Evolutionary conservation across 1,140 invertebrate genomes (phyloP).

Genomic region (Coptotermes formosanus): DNA sequence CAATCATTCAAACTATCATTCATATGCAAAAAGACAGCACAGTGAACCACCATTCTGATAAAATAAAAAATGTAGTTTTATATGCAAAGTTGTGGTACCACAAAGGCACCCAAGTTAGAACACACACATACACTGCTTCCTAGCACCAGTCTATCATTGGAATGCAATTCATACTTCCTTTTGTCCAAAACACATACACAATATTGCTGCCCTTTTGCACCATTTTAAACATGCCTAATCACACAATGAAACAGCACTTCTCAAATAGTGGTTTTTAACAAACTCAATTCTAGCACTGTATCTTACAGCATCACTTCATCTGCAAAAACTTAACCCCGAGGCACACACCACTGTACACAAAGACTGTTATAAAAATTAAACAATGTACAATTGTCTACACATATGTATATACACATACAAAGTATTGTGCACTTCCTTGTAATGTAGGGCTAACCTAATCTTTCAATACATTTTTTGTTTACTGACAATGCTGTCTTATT

Average conservation of each 20-base stretch:
- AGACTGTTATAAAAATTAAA: conserved; percentile 23
- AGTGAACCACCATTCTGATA: neutral
- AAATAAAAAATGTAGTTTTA: conserved; percentile 18
- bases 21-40: conserved; percentile 26
- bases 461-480: neutral
- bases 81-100: neutral
- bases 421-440: conserved; percentile 3
- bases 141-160: conserved; percentile 28
- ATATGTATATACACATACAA: conserved; percentile 14
- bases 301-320: neutral
- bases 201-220: conserved; percentile 27
- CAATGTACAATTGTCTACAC: conserved; percentile 22
- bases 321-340: conserved; percentile 24
- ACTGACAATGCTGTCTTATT: neutral
- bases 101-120: conserved; percentile 23
- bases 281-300: neutral
- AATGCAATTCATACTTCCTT: conserved; percentile 18
- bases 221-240: neutral
- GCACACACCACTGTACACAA: conserved; percentile 32
- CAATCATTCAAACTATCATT: neutral
- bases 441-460: conserved; percentile 19
- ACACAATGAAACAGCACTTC: conserved; percentile 1
- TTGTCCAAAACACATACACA: neutral
- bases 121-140: neutral
- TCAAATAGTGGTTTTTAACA: conserved; percentile 1